phyloP scores from a whole-genome alignment of 2,797 vertebrate genomes.

The Melanotaenia nigrans region DNA sequence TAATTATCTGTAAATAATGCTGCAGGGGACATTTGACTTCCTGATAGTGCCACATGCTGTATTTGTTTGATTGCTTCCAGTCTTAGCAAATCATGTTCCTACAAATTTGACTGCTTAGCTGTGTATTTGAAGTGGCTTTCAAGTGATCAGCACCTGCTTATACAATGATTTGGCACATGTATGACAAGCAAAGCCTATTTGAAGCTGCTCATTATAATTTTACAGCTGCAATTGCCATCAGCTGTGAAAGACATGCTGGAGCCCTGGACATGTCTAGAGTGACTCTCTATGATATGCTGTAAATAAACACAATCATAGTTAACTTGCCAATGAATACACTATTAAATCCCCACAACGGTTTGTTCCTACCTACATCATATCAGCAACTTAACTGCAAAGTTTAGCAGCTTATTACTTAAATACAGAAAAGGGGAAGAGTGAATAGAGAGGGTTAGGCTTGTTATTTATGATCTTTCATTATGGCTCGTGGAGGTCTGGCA shows the following conservation, averaged over 20 bases:
- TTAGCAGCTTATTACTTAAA: conserved; percentile 15
- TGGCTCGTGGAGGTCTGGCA: conserved; percentile 17
- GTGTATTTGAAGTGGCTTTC: conserved; percentile 34
- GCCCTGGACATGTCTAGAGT: conserved; percentile 20
- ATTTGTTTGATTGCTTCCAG: conserved; percentile 1
- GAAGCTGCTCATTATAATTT: conserved; percentile 40
- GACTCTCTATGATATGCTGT: conserved; percentile 22
- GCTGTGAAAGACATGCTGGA: conserved; percentile 43
- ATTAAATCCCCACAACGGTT: background rate
- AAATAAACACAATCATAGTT: conserved; percentile 49
- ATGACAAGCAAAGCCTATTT: conserved; percentile 19
- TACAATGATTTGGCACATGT: conserved; percentile 43
- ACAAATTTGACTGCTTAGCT: conserved; percentile 14
- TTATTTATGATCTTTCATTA: conserved; percentile 52
- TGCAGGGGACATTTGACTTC: conserved; percentile 6
- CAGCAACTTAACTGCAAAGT: conserved; percentile 22
- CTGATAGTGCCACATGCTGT: conserved; percentile 2
- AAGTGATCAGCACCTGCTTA: conserved; percentile 55
- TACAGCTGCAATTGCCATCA: conserved; percentile 58
- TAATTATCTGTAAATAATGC: conserved; percentile 4
- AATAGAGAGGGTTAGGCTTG: conserved; percentile 6
- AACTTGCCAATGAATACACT: conserved; percentile 19
- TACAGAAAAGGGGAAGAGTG: conserved; percentile 7
- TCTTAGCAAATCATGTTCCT: conserved; percentile 1
- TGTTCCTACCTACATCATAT: background rate